Base-by-base conservation (phyloP, 1,140 invertebrate genomes). In the Euwallacea similis region DNA sequence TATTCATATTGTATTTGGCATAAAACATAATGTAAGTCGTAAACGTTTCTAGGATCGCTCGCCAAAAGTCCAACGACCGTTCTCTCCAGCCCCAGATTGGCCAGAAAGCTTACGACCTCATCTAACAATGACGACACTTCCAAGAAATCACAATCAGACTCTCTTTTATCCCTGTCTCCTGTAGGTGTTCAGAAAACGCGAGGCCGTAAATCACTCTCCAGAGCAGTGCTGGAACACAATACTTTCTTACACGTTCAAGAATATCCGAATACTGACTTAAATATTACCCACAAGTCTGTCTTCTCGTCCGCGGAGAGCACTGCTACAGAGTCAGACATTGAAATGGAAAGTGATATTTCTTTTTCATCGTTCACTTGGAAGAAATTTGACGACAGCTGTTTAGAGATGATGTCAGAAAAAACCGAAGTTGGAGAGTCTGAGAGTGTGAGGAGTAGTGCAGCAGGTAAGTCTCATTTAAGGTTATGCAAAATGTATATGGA, bases 221-320 rank as follows among this genome's bases (percentile, higher is more conserved):
- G 78, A 62, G 41, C 72, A 58, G 77, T 78, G 21, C 50, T 79
- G 9, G 78, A 79, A 69, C 70, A 77, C 21, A 79, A 78, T 65
- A 56, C 74, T n/a, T 70, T 75, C 21, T 33, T 33, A 33, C 1
- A 33, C 21, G 1, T 33, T 33, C 21, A 4, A 42, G 63, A 61
- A 15, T 50, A 42, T 11, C 47, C 10, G 47, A 10, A 50, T 50
- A 6, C 13, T 2, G 21, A 33, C 21, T 33, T 33, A 33, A 33
- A 33, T 33, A 33, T 33, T 33, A 33, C 21, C 21, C 1, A 33
- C 21, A 33, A 33, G 21, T 33, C 21, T 33, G 21, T 4, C 21
- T 33, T 33, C 21, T 33, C 21, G 21, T 33, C 1, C 21, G 4
- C 21, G 21, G 21, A 33, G 1, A 33, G 21, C 21, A 33, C 21